Percentiles rank a stretch among this genome's conserved stretches.
phyloP scores from a whole-genome alignment of 2,888 invertebrate species.

The Cryptus viduatorius region DNA sequence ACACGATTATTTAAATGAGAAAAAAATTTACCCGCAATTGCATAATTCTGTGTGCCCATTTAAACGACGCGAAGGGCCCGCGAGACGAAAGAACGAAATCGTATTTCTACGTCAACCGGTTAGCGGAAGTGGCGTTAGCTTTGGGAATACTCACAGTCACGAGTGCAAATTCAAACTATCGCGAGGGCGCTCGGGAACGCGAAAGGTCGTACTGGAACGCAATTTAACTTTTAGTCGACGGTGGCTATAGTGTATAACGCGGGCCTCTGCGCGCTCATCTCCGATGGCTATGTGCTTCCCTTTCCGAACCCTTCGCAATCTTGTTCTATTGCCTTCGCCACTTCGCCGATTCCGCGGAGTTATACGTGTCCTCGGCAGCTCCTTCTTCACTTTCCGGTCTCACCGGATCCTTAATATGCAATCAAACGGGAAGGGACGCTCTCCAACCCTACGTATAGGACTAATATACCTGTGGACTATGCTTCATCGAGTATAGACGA shows the following conservation, averaged over 20 bases:
- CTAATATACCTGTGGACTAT: conserved; percentile 49
- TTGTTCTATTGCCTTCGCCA: conserved; percentile 42
- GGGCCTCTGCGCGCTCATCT: not conserved
- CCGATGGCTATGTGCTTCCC: conserved; percentile 38
- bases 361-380: conserved; percentile 22
- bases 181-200: conserved; percentile 65
- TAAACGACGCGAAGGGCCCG: conserved; percentile 71
- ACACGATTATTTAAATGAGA: not conserved
- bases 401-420: conserved; percentile 78
- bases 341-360: conserved; percentile 20
- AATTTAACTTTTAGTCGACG: conserved; percentile 83
- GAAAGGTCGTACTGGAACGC: conserved; percentile 77
- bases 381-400: conserved; percentile 15
- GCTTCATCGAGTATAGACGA: conserved; percentile 23
- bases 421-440: conserved; percentile 74
- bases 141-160: conserved; percentile 81
- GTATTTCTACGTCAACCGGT: conserved; percentile 80
- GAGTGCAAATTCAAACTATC: conserved; percentile 80
- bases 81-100: conserved; percentile 81
- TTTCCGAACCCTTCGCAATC: conserved; percentile 46
- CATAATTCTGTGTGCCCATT: not conserved
- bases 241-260: conserved; percentile 23
- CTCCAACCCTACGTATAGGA: not conserved
- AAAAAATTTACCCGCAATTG: not conserved
- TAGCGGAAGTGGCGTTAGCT: conserved; percentile 75